These are phyloP conservation scores for Hemaris fuciformis DNA, from an alignment of 2,888 invertebrate species.

Conservation along the genomic window DNA sequence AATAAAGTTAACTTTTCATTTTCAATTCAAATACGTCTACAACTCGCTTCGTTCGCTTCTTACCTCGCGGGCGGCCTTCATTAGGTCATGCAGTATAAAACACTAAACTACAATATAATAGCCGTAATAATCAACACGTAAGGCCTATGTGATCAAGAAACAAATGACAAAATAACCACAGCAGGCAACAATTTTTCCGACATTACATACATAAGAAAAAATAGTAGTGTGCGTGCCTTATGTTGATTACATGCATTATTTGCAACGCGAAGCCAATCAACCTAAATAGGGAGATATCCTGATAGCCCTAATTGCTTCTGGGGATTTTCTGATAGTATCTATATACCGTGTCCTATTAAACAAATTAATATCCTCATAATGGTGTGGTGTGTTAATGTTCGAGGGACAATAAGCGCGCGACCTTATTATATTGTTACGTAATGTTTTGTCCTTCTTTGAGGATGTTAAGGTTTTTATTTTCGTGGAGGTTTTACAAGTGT, in stretches of 20 bases:
- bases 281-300: constrained; percentile 31
- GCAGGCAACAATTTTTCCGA: neutral
- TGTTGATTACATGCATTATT: constrained; percentile 8
- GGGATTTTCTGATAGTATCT: constrained; percentile 28
- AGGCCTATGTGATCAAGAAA: neutral
- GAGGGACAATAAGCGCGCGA: too few species aligned
- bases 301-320: constrained; percentile 29
- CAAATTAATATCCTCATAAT: neutral
- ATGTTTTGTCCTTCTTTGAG: too few species aligned
- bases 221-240: neutral
- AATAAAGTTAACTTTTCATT: neutral
- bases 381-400: neutral
- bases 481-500: too few species aligned
- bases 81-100: neutral
- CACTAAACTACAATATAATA: constrained; percentile 2
- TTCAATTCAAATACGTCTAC: neutral
- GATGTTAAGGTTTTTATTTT: too few species aligned
- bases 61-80: neutral
- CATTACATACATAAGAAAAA: neutral
- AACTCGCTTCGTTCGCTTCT: too few species aligned
- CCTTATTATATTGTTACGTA: neutral
- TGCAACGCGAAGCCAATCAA: constrained; percentile 27
- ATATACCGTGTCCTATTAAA: constrained; percentile 8
- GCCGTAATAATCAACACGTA: neutral
- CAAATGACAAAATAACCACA: constrained; percentile 3